Evolutionary conservation across 37 sponge, comb jelly and placozoan species (phyloP).

Genomic region (Petrosia ficiformis): DNA sequence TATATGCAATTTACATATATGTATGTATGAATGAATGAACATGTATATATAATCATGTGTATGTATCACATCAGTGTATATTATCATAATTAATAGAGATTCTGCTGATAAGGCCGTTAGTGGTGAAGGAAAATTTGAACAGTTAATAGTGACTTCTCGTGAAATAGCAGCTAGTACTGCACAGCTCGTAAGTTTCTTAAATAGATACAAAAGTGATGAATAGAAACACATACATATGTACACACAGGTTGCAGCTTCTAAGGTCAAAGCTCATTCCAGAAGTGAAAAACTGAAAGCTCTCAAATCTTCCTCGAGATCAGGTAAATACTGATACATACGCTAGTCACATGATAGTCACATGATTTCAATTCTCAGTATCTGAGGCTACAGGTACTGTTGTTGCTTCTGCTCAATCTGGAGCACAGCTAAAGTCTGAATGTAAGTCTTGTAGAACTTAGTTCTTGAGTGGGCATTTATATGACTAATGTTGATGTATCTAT

Average conservation of each 20-base stretch:
- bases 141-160: constrained; percentile 91
- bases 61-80: no score
- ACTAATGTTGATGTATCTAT: no score
- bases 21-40: no score
- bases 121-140: constrained; percentile 92
- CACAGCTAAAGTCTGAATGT: constrained; percentile 48
- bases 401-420: constrained; percentile 80
- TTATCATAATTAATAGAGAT: constrained; percentile 70
- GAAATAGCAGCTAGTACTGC: constrained; percentile 99
- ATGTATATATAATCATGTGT: no score
- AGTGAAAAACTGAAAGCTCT: constrained; percentile 73
- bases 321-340: constrained; percentile 22
- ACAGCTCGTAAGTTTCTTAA: constrained; percentile 73
- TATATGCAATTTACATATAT: no score
- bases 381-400: constrained; percentile 91
- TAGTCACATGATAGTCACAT: background rate
- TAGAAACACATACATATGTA: background rate
- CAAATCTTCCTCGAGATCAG: constrained; percentile 77
- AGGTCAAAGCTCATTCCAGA: constrained; percentile 85
- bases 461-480: no score
- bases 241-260: constrained; percentile 87
- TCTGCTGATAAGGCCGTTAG: constrained; percentile 92
- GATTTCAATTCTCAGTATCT: constrained; percentile 48
- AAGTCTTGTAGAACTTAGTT: background rate
- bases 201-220: background rate